Evolutionary conservation across 2,888 invertebrate genomes (phyloP).

Genomic region (Pollenia labialis): DNA sequence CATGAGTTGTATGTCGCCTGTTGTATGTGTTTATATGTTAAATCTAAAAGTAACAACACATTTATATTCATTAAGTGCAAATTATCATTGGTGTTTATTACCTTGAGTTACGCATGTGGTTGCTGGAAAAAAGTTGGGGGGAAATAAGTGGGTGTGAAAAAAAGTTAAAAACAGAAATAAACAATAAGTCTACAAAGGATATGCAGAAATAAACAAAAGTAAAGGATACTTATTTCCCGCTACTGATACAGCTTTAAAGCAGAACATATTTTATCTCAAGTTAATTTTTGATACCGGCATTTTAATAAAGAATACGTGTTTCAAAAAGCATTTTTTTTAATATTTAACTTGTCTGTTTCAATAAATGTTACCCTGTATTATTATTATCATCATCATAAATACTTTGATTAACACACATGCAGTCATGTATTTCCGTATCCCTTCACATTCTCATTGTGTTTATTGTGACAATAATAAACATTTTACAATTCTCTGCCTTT

Average conservation of each 20-base stretch:
- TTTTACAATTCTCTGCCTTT: constrained; percentile 63
- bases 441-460: constrained; percentile 55
- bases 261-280: background rate
- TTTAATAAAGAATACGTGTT: background rate
- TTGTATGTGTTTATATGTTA: background rate
- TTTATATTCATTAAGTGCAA: constrained; percentile 68
- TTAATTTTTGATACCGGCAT: constrained; percentile 3
- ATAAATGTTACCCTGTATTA: constrained; percentile 8
- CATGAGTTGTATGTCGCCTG: background rate
- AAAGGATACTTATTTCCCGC: background rate
- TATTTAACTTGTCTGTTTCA: background rate
- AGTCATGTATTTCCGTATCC: constrained; percentile 40
- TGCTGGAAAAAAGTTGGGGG: no score
- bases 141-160: constrained; percentile 13
- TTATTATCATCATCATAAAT: background rate
- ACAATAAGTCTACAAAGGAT: background rate
- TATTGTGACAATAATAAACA: constrained; percentile 65
- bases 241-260: background rate
- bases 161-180: constrained; percentile 15
- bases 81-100: constrained; percentile 54
- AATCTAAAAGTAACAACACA: constrained; percentile 44
- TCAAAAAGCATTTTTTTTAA: background rate
- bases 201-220: constrained; percentile 6
- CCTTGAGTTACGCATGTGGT: constrained; percentile 60
- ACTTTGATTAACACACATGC: constrained; percentile 26